Base-by-base conservation (phyloP, 2,797 vertebrate genomes). In the Pygocentrus nattereri region DNA sequence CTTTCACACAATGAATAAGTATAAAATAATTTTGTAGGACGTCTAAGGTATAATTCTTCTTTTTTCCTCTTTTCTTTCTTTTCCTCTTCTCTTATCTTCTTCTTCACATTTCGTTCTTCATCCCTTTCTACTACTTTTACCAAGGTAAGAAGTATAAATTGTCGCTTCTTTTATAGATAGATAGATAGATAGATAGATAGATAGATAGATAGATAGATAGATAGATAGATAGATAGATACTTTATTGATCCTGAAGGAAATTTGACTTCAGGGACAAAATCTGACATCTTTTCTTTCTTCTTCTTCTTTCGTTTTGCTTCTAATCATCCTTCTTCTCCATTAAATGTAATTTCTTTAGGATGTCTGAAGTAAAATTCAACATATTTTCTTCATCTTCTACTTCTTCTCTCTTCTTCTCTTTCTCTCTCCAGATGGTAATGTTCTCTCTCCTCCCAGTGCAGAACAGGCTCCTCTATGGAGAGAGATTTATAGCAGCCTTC, bases 401-500 rank as follows among this genome's bases (percentile, higher is more conserved):
- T 34, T 59, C 69, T 30, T 76, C 44, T 61, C 18, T 47, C 52
- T 38, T 16, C 23, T 62, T 76, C 71, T 50, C 71, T 61, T 78
- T 58, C 64, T 78, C 76, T 80, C 74, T 77, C 85, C 83, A 85
- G 81, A 82, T 80, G 84, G 86, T 79, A 85, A 83, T 81, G 68
- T 85, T 85, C 81, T 77, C 73, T 85, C 69, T 80, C 72, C 81
- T 87, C 79, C 73, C 86, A 61, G 79, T 72, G 61, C 72, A 83
- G 81, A 76, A 80, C 78, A 82, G 71, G 76, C 84, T 82, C 58
- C 83, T 85, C 83, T 83, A 82, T 74, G 82, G 76, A 69, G 76
- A 82, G 68, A 87, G 86, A 87, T 87, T 85, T 87, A 87, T 87
- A 73, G 79, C 79, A 76, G 76, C 79, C 79, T 71, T 79, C 78